Conservation (phyloP, 1,140 invertebrate species). For the Glossosoma conforme region DNA sequence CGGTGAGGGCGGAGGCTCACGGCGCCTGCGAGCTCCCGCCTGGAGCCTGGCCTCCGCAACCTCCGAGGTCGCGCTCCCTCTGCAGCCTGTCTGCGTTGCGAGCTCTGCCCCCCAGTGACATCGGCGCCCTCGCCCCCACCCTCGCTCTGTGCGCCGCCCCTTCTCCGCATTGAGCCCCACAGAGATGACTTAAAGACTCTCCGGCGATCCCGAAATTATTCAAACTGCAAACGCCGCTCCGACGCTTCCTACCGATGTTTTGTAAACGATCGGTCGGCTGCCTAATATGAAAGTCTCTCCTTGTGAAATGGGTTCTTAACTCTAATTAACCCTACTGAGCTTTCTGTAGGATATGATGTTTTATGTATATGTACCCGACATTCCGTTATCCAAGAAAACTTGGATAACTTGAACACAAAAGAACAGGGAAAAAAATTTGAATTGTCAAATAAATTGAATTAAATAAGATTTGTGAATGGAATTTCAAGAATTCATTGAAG, state of each 20-base stretch:
- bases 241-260: too few relatives aligned
- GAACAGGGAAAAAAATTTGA: too few relatives aligned
- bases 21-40: slow-evolving; percentile 17
- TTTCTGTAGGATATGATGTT: too few relatives aligned
- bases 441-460: too few relatives aligned
- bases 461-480: too few relatives aligned
- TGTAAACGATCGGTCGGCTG: too few relatives aligned
- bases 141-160: background rate
- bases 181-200: background rate
- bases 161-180: background rate
- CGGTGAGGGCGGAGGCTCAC: slow-evolving; percentile 1
- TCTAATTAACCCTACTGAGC: background rate
- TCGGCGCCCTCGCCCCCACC: slow-evolving; percentile 1
- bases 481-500: too few relatives aligned
- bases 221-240: too few relatives aligned
- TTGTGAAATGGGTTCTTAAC: background rate
- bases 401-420: too few relatives aligned
- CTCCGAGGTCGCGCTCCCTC: slow-evolving; percentile 49
- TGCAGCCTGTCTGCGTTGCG: slow-evolving; percentile 43
- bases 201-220: background rate
- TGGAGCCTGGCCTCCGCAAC: slow-evolving; percentile 24
- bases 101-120: slow-evolving; percentile 37
- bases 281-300: too few relatives aligned
- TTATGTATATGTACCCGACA: too few relatives aligned
- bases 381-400: too few relatives aligned